Base-by-base conservation (phyloP, 2,797 vertebrate genomes). In the Dendrocincla tyrannina region DNA sequence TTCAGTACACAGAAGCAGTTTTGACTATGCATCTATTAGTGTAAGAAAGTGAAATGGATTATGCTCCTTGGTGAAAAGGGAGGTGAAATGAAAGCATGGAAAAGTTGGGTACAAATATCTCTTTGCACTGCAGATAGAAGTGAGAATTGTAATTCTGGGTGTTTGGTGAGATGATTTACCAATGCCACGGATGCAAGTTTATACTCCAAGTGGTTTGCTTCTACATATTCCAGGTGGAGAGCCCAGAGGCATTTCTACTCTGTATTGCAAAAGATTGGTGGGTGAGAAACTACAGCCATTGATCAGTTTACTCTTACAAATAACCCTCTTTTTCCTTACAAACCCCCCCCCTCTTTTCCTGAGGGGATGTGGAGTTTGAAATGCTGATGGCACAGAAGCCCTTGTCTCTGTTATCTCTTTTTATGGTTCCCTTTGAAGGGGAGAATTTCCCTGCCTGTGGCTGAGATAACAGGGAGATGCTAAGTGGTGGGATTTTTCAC, bases 351-450 rank as follows among this genome's bases (percentile, higher is more conserved):
- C 13, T 8, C 25, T 75, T 92, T 93, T 94, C 87, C 92, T 91
- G 79, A 76, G 82, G 92, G 85, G 93, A 88, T 93, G 80, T 88
- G 44, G 83, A 86, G 94, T 96, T 97, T 94, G 94, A 96, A 96
- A 94, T 95, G 94, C 91, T 92, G 96, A 96, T 96, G 93, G 75
- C 81, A 94, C 86, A 97, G 81, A 95, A 96, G 88, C 88, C 93
- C 60, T 68, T 87, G 86, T 82, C 93, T 92, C 95, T 94, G 93
- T 96, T 83, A 95, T 96, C 93, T 96, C 80, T 84, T 95, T 97
- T 97, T 95, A 96, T 95, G 94, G 93, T 68, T 93, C 93, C 93
- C 94, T 96, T 97, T 97, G 96, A 97, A 96, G 95, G 68, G 70
- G 81, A 79, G 85, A 91, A 95, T 95, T 96, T 90, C 85, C 74